Percentiles rank a stretch among this genome's conserved stretches.
Conservation (phyloP, 2,797 vertebrate species). For the Lateolabrax maculatus region DNA sequence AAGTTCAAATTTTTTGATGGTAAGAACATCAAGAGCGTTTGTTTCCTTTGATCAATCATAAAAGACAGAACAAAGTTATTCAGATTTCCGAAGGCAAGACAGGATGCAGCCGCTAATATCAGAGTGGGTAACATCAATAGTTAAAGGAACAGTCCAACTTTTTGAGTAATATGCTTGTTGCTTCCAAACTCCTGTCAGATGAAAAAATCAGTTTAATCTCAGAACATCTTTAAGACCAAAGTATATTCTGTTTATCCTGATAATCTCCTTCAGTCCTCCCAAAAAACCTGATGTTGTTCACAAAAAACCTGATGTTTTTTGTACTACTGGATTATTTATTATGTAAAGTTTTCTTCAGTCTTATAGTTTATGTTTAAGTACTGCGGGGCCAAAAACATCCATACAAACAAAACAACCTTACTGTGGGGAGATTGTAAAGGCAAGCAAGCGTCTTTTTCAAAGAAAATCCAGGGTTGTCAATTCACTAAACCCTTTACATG, state of each 20-base stretch:
- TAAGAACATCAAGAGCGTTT: neutral
- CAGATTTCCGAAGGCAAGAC: neutral
- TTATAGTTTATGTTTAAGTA: constrained; percentile 27
- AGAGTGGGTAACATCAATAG: neutral
- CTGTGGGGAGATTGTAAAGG: constrained; percentile 9
- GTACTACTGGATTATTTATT: constrained; percentile 18
- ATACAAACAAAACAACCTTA: constrained; percentile 6
- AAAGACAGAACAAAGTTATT: neutral
- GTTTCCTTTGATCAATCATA: constrained; percentile 1
- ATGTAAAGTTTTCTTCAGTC: constrained; percentile 20
- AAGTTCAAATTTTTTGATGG: neutral
- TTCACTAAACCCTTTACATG: neutral
- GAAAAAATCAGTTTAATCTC: neutral
- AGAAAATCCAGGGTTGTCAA: neutral
- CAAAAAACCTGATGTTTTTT: too few species aligned
- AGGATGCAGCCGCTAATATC: neutral
- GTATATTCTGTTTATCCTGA: too few species aligned
- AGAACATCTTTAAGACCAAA: neutral
- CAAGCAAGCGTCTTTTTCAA: neutral
- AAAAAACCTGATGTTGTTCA: too few species aligned
- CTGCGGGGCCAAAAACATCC: constrained; percentile 20
- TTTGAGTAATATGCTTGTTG: neutral
- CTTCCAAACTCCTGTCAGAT: neutral
- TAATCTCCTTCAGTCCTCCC: too few species aligned
- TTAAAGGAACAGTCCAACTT: neutral